A percentile compares a stretch with the other conserved stretches of the same genome.
These are phyloP conservation scores for Drosophila kurseongensis DNA, from an alignment of 1,140 invertebrate species.

Conservation along the genomic window DNA sequence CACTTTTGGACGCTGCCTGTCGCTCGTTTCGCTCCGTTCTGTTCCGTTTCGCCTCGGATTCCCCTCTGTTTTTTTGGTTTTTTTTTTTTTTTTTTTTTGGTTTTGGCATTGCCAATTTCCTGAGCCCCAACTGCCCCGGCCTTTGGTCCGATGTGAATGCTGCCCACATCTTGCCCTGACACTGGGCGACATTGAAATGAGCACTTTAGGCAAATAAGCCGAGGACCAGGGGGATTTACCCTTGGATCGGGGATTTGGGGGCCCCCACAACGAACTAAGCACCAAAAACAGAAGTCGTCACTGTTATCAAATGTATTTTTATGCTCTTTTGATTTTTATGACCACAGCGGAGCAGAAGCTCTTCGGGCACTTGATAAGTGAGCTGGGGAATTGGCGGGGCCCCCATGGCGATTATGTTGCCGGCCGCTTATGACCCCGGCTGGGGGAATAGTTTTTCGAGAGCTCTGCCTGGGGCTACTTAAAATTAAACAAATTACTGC, in stretches of 20 bases:
- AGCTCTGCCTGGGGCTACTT: slow-evolving; percentile 57
- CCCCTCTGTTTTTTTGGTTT: slow-evolving; percentile 19
- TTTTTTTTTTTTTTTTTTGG: slow-evolving; percentile 29
- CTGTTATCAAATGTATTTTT: slow-evolving; percentile 83
- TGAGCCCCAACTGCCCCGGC: slow-evolving; percentile 31
- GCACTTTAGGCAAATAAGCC: slow-evolving; percentile 79
- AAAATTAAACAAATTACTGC: slow-evolving; percentile 81
- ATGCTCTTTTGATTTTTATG: slow-evolving; percentile 83
- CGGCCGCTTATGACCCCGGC: slow-evolving; percentile 27
- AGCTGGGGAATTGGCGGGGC: slow-evolving; percentile 47
- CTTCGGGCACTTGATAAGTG: slow-evolving; percentile 71
- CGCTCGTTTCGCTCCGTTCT: slow-evolving; percentile 19
- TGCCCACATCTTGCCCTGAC: slow-evolving; percentile 69
- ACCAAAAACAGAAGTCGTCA: slow-evolving; percentile 63
- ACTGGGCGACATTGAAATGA: slow-evolving; percentile 83
- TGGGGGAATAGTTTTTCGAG: slow-evolving; percentile 46
- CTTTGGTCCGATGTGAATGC: slow-evolving; percentile 24
- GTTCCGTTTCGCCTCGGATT: slow-evolving; percentile 19
- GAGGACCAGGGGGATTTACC: slow-evolving; percentile 19
- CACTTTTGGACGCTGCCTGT: slow-evolving; percentile 74
- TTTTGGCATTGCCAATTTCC: slow-evolving; percentile 79
- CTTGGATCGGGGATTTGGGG: slow-evolving; percentile 1
- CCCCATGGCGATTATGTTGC: slow-evolving; percentile 48
- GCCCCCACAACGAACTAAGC: slow-evolving; percentile 34
- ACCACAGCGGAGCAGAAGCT: slow-evolving; percentile 58